Evolutionary conservation across 2,113 vertebrate genomes (phyloP).

Genomic region (Daphoenositta chrysoptera): DNA sequence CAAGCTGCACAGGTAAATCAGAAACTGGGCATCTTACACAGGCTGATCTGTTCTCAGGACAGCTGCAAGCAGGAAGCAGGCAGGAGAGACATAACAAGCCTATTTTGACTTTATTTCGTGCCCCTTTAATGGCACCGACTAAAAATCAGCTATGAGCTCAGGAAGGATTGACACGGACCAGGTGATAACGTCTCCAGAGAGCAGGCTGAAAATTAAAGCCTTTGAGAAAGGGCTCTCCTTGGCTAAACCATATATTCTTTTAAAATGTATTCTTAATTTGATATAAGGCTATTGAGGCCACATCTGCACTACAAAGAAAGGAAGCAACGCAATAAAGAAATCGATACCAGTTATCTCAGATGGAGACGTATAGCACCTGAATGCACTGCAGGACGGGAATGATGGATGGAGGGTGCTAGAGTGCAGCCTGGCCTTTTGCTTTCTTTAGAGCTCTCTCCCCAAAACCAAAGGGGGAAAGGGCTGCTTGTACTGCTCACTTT

Average conservation of each 20-base stretch:
- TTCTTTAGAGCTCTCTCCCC: neutral
- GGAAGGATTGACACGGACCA: neutral
- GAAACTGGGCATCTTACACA: neutral
- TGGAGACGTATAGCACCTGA: conserved; percentile 8
- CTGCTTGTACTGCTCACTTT: neutral
- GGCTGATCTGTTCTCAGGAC: neutral
- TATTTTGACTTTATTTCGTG: conserved; percentile 11
- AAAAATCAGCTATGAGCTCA: neutral
- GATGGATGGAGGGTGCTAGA: neutral
- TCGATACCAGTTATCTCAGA: conserved; percentile 32
- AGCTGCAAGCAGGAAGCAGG: neutral
- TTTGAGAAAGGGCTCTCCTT: neutral
- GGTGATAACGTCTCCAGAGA: neutral
- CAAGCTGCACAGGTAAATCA: neutral
- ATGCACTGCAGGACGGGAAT: neutral
- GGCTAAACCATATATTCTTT: conserved; percentile 20
- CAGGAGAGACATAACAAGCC: neutral
- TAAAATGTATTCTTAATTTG: conserved; percentile 42
- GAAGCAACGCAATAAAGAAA: conserved; percentile 39
- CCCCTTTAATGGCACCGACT: neutral
- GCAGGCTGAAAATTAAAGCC: conserved; percentile 16
- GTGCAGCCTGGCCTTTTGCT: neutral
- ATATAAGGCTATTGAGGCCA: conserved; percentile 31
- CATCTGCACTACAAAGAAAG: conserved; percentile 40
- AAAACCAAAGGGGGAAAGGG: neutral